Evolutionary conservation across 2,113 vertebrate genomes (phyloP), one percentile per base, ranked within the genome.

Genomic region (Tor tambroides): DNA sequence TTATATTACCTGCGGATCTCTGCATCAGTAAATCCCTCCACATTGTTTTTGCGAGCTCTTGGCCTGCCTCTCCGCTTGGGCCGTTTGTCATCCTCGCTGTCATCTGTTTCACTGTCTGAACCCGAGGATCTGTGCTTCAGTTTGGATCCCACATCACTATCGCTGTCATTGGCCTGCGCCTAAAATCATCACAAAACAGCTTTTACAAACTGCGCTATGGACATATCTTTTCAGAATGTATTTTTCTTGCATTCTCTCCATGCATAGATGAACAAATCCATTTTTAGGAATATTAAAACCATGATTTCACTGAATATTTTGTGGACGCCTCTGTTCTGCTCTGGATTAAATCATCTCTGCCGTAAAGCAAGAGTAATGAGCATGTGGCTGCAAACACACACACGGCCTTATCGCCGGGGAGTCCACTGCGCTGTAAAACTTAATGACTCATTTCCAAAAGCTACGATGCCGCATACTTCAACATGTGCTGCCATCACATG

Each of bases 81-180:
- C 92, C 96, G 97, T 92, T 98, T 98, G 90, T 99, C 98, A 0
- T 99, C 98, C 0, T 98, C 98, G 0, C 97, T 98, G 23, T 99
- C 98, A 0, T 99, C 98, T 0, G 97, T 97, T 91, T 99, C 98
- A 0, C 97, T 99, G 38, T 99, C 98, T 0, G 98, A 99, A 12
- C 96, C 98, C 0, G 98, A 99, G 0, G 98, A 97, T 15, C 95
- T 95, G 91, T 97, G 95, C 91, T 98, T 97, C 78, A 97, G 96
- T 92, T 99, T 99, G 21, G 97, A 96, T 86, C 98, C 98, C 2
- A 96, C 95, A 61, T 99, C 98, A 0, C 98, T 99, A 86, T 99
- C 98, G 9, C 98, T 99, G 87, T 99, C 98, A 49, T 99, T 99
- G 72, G 97, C 95, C 90, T 95, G 97, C 83, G 97, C 96, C 98